Percentiles rank a stretch among this genome's conserved stretches.
Evolutionary conservation across 37 sponge, comb jelly and placozoan species (phyloP).

Genomic region (Petrosia ficiformis): DNA sequence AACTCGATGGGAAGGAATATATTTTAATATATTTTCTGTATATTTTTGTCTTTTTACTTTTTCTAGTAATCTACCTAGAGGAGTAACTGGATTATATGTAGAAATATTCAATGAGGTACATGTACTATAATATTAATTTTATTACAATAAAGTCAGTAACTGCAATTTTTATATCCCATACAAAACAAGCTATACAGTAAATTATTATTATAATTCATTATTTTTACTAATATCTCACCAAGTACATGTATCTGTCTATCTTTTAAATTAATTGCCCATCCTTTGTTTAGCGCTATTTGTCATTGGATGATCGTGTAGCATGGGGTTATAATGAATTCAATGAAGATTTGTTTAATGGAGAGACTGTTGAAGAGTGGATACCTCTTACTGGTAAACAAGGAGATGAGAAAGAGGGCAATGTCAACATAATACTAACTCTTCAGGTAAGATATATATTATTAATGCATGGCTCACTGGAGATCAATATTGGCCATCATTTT

Average conservation of each 20-base stretch:
- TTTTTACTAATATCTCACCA: background rate
- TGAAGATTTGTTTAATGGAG: constrained; percentile 74
- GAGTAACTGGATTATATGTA: constrained; percentile 68
- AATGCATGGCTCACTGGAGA: no score
- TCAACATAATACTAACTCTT: constrained; percentile 60
- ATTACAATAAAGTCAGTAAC: background rate
- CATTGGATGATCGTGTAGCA: constrained; percentile 87
- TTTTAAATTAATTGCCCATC: background rate
- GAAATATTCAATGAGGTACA: constrained; percentile 90
- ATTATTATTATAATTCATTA: no score
- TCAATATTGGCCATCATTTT: no score
- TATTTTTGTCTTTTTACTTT: constrained; percentile 5
- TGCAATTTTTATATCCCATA: no score
- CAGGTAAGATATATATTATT: constrained; percentile 22
- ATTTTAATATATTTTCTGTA: background rate
- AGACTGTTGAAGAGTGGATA: constrained; percentile 95
- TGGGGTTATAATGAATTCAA: constrained; percentile 87
- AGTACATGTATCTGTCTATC: background rate
- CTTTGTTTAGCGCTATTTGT: constrained; percentile 4
- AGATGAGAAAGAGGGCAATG: constrained; percentile 88
- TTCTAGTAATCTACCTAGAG: constrained; percentile 71
- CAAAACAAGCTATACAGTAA: no score
- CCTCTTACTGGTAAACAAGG: constrained; percentile 91
- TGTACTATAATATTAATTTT: background rate
- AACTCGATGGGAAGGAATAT: background rate